phyloP scores from a whole-genome alignment of 2,797 vertebrate species.

The Sylvilagus floridanus region DNA sequence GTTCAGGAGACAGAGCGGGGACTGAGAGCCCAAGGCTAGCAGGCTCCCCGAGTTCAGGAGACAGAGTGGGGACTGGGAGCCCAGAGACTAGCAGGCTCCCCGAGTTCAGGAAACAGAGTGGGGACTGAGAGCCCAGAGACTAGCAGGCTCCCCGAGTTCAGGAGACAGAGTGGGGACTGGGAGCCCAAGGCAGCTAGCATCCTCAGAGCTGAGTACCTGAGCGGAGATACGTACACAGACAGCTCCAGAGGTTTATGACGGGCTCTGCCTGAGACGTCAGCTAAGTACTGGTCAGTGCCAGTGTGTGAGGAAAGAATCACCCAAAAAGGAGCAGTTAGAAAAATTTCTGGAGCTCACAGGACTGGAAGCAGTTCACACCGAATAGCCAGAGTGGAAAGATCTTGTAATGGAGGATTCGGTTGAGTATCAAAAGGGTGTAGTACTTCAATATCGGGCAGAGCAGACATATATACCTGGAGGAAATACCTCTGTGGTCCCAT shows the following conservation, averaged over 20 bases:
- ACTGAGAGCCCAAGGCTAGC: too few relatives aligned
- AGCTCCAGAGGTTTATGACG: not conserved
- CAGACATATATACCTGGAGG: not conserved
- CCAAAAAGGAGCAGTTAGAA: not conserved
- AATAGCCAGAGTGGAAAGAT: not conserved
- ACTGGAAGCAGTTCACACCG: not conserved
- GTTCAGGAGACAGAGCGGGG: too few relatives aligned
- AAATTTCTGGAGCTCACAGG: not conserved
- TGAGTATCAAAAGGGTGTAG: not conserved
- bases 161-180: not conserved
- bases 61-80: too few relatives aligned
- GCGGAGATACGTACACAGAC: not conserved
- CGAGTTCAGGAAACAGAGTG: too few relatives aligned
- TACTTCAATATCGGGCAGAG: not conserved
- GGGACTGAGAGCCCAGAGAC: not conserved
- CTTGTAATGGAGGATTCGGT: not conserved
- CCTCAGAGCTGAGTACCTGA: not conserved
- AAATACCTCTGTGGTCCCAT: not conserved
- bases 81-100: too few relatives aligned
- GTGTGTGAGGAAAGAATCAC: not conserved
- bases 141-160: not conserved
- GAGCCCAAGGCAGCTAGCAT: not conserved
- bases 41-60: too few relatives aligned
- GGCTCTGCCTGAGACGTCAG: not conserved
- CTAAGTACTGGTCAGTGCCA: not conserved